Conservation (phyloP, 1,140 invertebrate species). For the Caenorhabditis inopinata region DNA sequence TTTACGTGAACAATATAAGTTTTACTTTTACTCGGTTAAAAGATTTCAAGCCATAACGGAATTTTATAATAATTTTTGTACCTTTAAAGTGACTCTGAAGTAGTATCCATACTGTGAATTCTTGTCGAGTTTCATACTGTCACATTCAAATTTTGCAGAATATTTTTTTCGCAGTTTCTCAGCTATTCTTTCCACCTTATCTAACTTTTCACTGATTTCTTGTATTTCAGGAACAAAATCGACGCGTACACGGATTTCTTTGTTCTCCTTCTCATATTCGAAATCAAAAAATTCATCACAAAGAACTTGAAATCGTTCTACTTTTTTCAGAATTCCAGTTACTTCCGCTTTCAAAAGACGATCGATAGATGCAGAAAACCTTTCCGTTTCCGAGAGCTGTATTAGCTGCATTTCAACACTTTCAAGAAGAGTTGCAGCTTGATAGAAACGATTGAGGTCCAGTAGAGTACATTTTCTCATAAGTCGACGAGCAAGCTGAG, state of each 20-base stretch:
- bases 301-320: not conserved
- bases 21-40: no score
- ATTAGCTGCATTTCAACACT: constrained; percentile 24
- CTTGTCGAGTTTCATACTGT: constrained; percentile 41
- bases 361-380: not conserved
- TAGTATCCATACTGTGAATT: constrained; percentile 43
- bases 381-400: not conserved
- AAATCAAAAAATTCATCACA: constrained; percentile 23
- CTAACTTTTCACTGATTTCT: constrained; percentile 37
- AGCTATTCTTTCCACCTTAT: constrained; percentile 17
- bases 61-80: no score
- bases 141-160: not conserved
- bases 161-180: constrained; percentile 26
- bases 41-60: no score
- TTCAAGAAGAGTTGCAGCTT: constrained; percentile 29
- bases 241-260: constrained; percentile 7
- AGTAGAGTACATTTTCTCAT: constrained; percentile 34
- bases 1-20: no score
- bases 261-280: constrained; percentile 1
- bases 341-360: not conserved
- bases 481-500: constrained; percentile 11
- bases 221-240: constrained; percentile 39
- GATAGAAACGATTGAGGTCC: constrained; percentile 47
- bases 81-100: constrained; percentile 48
- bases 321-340: not conserved